Base-by-base conservation (phyloP, 2,113 vertebrate genomes). In the Patagioenas fasciata region DNA sequence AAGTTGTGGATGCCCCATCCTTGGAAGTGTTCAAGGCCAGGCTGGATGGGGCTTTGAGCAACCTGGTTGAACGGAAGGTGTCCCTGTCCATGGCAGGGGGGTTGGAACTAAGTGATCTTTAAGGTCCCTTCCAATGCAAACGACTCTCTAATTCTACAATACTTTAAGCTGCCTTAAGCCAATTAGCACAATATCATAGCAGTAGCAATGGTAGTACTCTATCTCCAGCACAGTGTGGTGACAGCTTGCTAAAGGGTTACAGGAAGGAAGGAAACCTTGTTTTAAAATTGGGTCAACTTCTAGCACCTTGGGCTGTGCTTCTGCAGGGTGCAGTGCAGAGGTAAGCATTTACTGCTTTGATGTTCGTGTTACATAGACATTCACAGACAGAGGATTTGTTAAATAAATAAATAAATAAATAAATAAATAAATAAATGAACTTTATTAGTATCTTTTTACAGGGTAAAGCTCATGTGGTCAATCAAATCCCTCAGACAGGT, bases 121-220 rank as follows among this genome's bases (percentile, higher is more conserved):
- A 47, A 19, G 44, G 17, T 47, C 18, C 9, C 18, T 47, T 47
- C 18, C 18, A 19, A 47, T 47, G 44, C 18, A 47, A 18, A 47
- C 7, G 18, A 47, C 44, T 47, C 44, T 47, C 44, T 47, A 47
- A 47, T 47, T 19, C 17, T 47, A 47, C 18, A 47, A 19, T 47
- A 19, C 44, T 47, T 47, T 16, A 80, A 96, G 67, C 62, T 29
- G 47, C 31, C 91, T 80, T 82, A 85, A 94, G 58, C 91, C 84
- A 95, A 87, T 96, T 88, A 95, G 42, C 67, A 88, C 79, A 88
- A 21, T 36, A 21, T 70, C 65, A 85, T 96, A 72, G 70, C 86
- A 82, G 60, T 48, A 88, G 53, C 10, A 6, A 61, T 62, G 28
- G 56, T 38, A 47, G 53, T 47, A 25, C 60, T 74, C 50, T 71